Base-by-base conservation (phyloP, 2,113 vertebrate species). In the Leptocoma aspasia region DNA sequence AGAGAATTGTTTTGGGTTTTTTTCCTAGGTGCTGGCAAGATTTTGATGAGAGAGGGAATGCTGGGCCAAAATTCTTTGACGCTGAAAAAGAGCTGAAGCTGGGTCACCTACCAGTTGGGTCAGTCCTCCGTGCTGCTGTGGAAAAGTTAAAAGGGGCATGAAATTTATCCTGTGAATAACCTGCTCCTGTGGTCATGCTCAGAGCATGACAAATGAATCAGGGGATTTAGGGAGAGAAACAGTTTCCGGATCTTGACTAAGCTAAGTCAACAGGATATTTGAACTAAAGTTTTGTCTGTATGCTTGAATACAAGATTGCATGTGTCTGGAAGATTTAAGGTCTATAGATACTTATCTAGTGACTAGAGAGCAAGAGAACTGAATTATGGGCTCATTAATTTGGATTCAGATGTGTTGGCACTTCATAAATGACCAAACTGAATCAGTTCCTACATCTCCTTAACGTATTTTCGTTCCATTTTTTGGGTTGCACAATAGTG, bases 201-300 rank as follows among this genome's bases (percentile, higher is more conserved):
- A 37, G 39, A 85, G 82, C 70, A 92, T 95, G 95, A 95, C 82
- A 93, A 95, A 96, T 95, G 82, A 95, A 79, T 87, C 82, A 77
- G 45, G 79, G 90, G 92, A 94, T 94, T 95, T 93, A 96, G 71
- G 50, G 35, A 96, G 71, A 94, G 82, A 90, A 96, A 82, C n/a
- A 39, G 66, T 90, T 96, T 95, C 90, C 54, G 35, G 92, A 93
- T 95, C 82, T 95, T 88, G 59, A 73, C 82, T 96, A 90, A 93
- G 71, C 88, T 96, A 79, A 92, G 90, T 90, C 95, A 96, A 96
- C 88, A 96, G 90, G 90, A 92, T 96, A 90, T 92, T 88, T 96
- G 93, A 91, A 94, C 64, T 87, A 18, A 87, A 85, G 68, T 90
- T 96, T 88, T 87, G 76, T 81, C 64, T 90, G 37, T 72, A 12